phyloP scores from a whole-genome alignment of 2,113 vertebrate genomes.

The Oceanites oceanicus region DNA sequence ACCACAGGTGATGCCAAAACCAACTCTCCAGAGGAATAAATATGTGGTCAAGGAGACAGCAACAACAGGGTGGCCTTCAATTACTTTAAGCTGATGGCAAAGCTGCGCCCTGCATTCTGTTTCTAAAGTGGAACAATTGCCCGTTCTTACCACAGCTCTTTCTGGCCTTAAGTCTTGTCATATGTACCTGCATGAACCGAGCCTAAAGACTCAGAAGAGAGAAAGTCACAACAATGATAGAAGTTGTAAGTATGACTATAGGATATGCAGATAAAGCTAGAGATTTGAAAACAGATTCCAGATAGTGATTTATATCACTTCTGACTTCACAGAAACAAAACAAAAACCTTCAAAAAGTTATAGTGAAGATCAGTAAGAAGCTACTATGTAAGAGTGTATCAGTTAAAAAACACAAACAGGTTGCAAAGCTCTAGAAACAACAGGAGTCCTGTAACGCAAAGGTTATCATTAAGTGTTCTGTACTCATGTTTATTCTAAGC shows the following conservation, averaged over 20 bases:
- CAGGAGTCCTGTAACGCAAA: neutral
- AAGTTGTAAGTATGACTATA: neutral
- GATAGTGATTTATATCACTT: neutral
- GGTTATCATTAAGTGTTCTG: neutral
- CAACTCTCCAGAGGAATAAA: neutral
- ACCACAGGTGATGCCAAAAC: neutral
- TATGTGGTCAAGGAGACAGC: neutral
- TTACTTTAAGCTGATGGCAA: neutral
- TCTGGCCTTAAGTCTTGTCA: neutral
- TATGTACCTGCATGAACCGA: fast-evolving
- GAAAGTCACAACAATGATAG: neutral
- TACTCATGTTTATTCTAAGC: neutral
- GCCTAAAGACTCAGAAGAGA: neutral
- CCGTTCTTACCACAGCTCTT: fast-evolving
- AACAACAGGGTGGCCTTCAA: neutral
- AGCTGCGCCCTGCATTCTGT: neutral
- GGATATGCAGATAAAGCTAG: neutral
- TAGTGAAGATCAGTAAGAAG: neutral
- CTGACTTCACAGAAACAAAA: neutral
- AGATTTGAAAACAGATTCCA: neutral
- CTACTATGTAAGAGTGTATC: neutral
- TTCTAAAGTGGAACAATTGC: neutral
- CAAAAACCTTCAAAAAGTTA: neutral
- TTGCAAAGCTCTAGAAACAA: neutral
- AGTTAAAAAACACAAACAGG: neutral